Percentiles rank a stretch among this genome's conserved stretches.
Conservation (phyloP, 2,888 invertebrate genomes). For the Lampropteryx suffumata region DNA sequence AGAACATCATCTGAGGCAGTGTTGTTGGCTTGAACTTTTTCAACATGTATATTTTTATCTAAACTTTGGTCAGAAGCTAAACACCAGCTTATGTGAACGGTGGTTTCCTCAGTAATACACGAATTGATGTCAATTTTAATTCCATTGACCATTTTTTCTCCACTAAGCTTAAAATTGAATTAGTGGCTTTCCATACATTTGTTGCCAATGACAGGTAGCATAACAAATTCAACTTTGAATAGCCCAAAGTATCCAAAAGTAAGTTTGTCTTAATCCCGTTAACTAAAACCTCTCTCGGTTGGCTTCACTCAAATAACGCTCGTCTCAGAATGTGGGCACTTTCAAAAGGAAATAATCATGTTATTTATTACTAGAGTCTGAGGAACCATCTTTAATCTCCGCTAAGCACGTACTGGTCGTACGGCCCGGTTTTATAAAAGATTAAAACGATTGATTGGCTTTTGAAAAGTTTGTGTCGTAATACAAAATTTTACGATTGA, state of each 20-base stretch:
- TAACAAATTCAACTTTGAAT: conserved; percentile 33
- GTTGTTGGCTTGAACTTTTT: too few species aligned
- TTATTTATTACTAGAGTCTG: conserved; percentile 75
- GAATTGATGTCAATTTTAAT: conserved; percentile 11
- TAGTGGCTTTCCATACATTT: conserved; percentile 27
- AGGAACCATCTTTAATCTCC: conserved; percentile 74
- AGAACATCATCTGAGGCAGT: too few species aligned
- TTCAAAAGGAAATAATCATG: conserved; percentile 76
- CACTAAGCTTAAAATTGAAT: conserved; percentile 27
- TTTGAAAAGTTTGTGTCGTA: conserved; percentile 59
- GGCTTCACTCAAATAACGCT: conserved; percentile 63
- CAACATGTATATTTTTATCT: too few species aligned
- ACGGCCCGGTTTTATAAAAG: conserved; percentile 71
- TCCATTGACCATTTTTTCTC: conserved; percentile 15
- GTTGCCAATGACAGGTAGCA: conserved; percentile 37
- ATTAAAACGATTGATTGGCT: conserved; percentile 72
- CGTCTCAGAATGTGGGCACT: conserved; percentile 61
- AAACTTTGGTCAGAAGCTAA: neutral
- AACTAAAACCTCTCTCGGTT: conserved; percentile 58
- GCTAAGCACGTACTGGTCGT: conserved; percentile 56
- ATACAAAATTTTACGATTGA: conserved; percentile 34
- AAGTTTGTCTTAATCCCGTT: conserved; percentile 58
- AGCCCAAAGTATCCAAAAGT: conserved; percentile 27
- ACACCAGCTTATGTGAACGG: neutral
- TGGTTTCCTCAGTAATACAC: conserved; percentile 1